A percentile compares a stretch with the other conserved stretches of the same genome.
Evolutionary conservation across 2,113 vertebrate genomes (phyloP).

Genomic region (Puma concolor): DNA sequence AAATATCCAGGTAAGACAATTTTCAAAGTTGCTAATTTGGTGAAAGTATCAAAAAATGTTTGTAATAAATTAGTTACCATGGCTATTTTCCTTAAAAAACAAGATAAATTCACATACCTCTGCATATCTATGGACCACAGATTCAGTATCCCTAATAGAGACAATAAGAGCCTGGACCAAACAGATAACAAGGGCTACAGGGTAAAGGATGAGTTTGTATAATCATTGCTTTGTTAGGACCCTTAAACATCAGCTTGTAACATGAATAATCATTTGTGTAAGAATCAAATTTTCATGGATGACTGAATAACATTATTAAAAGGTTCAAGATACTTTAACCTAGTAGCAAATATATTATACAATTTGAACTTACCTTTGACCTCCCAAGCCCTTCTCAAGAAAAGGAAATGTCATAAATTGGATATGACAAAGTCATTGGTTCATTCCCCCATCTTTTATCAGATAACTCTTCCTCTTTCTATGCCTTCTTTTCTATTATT

Average conservation of each 20-base stretch:
- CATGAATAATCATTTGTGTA: neutral
- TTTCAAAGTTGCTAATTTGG: conserved; percentile 3
- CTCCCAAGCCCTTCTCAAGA: neutral
- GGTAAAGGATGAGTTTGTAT: neutral
- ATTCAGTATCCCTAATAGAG: neutral
- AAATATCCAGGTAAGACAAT: neutral
- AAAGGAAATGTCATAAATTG: neutral
- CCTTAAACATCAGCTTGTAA: neutral
- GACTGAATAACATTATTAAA: neutral
- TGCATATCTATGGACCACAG: neutral
- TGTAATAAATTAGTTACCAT: neutral
- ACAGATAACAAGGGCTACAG: neutral
- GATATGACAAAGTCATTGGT: neutral
- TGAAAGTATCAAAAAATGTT: neutral
- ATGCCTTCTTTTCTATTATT: neutral
- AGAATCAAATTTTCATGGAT: neutral
- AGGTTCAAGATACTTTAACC: neutral
- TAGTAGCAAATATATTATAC: neutral
- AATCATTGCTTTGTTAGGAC: neutral
- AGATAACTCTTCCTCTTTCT: neutral
- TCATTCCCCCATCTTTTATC: neutral
- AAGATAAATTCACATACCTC: neutral
- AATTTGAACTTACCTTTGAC: neutral
- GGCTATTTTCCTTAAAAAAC: neutral
- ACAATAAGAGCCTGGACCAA: neutral